Percentiles rank a stretch among this genome's conserved stretches.
Evolutionary conservation across 2,797 vertebrate species (phyloP).

Genomic region (Periophthalmus magnuspinnatus): DNA sequence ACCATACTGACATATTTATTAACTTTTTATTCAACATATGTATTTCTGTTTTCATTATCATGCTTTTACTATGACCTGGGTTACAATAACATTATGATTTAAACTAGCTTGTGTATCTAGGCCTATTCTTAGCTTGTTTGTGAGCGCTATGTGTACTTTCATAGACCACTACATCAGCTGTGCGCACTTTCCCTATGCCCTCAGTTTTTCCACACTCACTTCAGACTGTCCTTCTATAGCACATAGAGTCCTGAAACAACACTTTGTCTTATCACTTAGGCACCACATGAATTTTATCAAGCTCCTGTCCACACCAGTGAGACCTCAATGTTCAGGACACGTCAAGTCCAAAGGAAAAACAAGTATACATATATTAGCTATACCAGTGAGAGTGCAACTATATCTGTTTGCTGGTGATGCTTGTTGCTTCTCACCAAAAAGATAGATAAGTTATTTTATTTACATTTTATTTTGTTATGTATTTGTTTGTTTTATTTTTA

Average conservation of each 20-base stretch:
- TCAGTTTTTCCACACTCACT: slow-evolving; percentile 4
- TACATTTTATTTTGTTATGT: no score
- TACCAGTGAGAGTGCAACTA: background rate
- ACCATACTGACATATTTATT: no score
- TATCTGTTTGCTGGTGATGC: no score
- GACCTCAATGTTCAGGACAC: background rate
- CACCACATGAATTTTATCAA: background rate
- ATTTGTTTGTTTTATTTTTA: no score
- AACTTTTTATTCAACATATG: no score
- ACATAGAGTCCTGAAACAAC: background rate
- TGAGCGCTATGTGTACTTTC: background rate
- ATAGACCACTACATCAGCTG: background rate
- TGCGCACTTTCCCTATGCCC: background rate
- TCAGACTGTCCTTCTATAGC: background rate
- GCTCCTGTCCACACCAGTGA: background rate
- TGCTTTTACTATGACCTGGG: no score
- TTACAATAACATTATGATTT: no score
- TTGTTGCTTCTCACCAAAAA: no score
- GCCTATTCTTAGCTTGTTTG: slow-evolving; percentile 4
- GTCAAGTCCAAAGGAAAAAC: background rate
- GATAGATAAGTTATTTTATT: no score
- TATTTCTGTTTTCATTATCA: no score
- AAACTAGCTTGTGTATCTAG: background rate
- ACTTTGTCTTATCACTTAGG: slow-evolving; percentile 6
- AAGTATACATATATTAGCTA: background rate